phyloP scores from a whole-genome alignment of 2,797 vertebrate species.

The Gallirallus australis region DNA sequence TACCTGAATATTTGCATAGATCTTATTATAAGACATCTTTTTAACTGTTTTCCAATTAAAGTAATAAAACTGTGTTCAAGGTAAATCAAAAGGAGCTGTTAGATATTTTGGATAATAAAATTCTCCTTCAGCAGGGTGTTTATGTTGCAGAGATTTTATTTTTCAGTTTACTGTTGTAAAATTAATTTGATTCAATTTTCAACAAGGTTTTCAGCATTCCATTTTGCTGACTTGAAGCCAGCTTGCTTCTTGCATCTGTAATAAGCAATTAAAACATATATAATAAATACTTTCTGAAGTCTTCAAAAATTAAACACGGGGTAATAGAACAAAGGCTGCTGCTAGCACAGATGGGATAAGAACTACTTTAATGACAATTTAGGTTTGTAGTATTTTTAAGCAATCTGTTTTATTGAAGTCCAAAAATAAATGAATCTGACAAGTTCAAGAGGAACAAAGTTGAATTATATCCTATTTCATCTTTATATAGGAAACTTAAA shows the following conservation, averaged over 20 bases:
- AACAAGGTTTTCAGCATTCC: background rate
- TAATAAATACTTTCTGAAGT: background rate
- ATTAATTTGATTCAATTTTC: slow-evolving; percentile 60
- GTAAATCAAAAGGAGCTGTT: slow-evolving; percentile 49
- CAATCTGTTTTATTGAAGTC: background rate
- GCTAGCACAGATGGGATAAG: background rate
- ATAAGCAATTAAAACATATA: slow-evolving; percentile 27
- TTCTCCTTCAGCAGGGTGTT: background rate
- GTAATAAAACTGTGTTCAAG: slow-evolving; percentile 55
- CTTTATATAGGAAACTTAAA: background rate
- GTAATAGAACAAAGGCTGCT: background rate
- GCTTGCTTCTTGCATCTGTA: slow-evolving; percentile 9
- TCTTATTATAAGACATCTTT: background rate
- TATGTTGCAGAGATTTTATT: slow-evolving; percentile 26
- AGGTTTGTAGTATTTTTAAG: background rate
- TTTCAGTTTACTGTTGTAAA: slow-evolving; percentile 44
- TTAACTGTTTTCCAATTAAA: slow-evolving; percentile 57
- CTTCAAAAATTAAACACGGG: background rate
- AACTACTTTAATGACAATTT: background rate
- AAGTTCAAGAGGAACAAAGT: background rate
- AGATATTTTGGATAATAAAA: slow-evolving; percentile 47
- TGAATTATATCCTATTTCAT: background rate
- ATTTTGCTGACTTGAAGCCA: slow-evolving; percentile 40
- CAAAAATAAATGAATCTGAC: background rate
- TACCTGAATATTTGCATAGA: slow-evolving; percentile 26